Base-by-base conservation (phyloP, 2,797 vertebrate species). In the Propithecus perrieri region DNA sequence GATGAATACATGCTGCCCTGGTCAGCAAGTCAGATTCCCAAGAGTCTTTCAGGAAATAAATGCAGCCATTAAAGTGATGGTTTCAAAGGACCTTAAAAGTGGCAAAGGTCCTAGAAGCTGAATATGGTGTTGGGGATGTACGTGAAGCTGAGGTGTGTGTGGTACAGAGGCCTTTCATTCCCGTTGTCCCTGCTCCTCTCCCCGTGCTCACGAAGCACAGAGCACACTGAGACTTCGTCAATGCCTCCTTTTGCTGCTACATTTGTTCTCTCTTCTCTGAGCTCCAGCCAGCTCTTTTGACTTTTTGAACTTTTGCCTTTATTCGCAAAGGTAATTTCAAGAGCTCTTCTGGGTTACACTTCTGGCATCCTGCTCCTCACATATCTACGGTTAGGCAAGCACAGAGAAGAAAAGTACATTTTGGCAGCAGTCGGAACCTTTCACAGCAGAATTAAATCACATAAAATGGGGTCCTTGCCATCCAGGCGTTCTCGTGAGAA, bases 301-400 rank as follows among this genome's bases (percentile, higher is more conserved):
- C 92, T 91, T 95, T 94, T 94, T 95, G 96, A 94, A 97, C 96
- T 97, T 96, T 92, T 55, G 35, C 85, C 94, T 97, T 97, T 97
- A 75, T 95, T 91, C 87, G 71, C 59, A 74, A 85, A 94, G 48
- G 65, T 94, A 96, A 92, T 96, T 97, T 97, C 41, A 33, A 89
- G 91, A 93, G 33, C 89, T 92, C 72, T 90, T 69, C 71, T 96
- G 89, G 79, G 50, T 96, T 91, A 65, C 18, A 7, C 61, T 93
- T 75, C 81, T 89, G 63, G 80, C 86, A 84, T 46, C 57, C 63
- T 26, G 5, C 69, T 55, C 35, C 75, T 88, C 63, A 38, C 50
- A 81, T 85, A n/a, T 57, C 91, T 93, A 8, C 46, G 46, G 3
- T 90, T 90, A 75, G 67, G 50, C 79, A 85, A 94, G 80, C 87